phyloP scores from a whole-genome alignment of 2,888 invertebrate genomes.

The Eupsilia transversa region DNA sequence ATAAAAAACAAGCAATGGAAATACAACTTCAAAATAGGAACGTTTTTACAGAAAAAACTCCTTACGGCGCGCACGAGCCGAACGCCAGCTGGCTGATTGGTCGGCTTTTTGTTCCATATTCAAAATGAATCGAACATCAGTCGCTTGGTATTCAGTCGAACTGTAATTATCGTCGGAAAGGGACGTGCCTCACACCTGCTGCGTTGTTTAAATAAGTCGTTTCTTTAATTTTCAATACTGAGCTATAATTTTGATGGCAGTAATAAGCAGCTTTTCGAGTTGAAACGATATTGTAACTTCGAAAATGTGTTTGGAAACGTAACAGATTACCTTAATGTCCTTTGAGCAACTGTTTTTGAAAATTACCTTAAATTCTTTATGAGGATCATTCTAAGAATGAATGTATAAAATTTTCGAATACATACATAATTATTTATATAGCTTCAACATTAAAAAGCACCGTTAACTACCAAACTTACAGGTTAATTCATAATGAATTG shows the following conservation, averaged over 20 bases:
- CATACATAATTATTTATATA: slow-evolving; percentile 25
- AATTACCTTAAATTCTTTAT: slow-evolving; percentile 7
- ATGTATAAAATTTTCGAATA: slow-evolving; percentile 14
- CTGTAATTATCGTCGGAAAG: slow-evolving; percentile 73
- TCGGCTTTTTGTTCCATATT: slow-evolving; percentile 81
- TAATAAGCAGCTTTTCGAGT: slow-evolving; percentile 49
- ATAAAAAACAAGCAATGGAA: slow-evolving; percentile 42
- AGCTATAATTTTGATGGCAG: slow-evolving; percentile 37
- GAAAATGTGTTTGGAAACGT: slow-evolving; percentile 36
- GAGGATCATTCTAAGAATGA: slow-evolving; percentile 3
- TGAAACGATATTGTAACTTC: slow-evolving; percentile 22
- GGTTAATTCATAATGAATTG: slow-evolving; percentile 50
- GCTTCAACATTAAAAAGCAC: slow-evolving; percentile 22
- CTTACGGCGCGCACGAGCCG: slow-evolving; percentile 80
- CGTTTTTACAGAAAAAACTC: slow-evolving; percentile 56
- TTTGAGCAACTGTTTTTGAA: slow-evolving; percentile 19
- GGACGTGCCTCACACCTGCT: slow-evolving; percentile 80
- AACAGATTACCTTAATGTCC: slow-evolving; percentile 31
- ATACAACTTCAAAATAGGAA: slow-evolving; percentile 68
- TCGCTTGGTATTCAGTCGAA: slow-evolving; percentile 69
- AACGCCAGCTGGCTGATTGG: slow-evolving; percentile 81
- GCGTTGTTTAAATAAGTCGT: slow-evolving; percentile 64
- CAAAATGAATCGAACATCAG: slow-evolving; percentile 73
- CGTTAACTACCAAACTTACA: slow-evolving; percentile 39
- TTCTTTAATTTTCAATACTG: slow-evolving; percentile 45